These are phyloP conservation scores for Drosophila buzzatii DNA, from an alignment of 2,888 invertebrate species.

Conservation along the genomic window DNA sequence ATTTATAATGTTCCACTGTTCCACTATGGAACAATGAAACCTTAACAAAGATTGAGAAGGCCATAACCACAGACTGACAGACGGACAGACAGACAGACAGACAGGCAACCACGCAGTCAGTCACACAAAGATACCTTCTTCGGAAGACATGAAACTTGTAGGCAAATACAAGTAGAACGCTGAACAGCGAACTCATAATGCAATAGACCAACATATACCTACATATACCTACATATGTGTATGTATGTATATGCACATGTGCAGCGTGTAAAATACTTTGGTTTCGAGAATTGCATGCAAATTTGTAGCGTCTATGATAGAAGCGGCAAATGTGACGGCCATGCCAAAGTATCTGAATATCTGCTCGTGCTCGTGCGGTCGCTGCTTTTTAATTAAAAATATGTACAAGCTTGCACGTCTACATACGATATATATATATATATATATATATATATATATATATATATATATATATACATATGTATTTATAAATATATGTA, in stretches of 20 bases:
- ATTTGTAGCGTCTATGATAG: conserved; percentile 27
- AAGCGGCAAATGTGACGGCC: conserved; percentile 48
- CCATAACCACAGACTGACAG: neutral
- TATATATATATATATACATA: neutral
- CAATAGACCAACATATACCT: conserved; percentile 13
- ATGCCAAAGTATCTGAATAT: conserved; percentile 60
- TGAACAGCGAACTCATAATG: conserved; percentile 18
- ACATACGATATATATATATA: conserved; percentile 3
- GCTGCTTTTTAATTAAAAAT: conserved; percentile 71
- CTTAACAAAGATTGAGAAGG: neutral
- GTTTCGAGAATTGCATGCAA: conserved; percentile 23
- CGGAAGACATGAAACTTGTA: neutral
- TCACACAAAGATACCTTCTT: neutral
- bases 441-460: neutral
- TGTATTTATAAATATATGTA: neutral
- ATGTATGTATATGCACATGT: conserved; percentile 29
- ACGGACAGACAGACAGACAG: neutral
- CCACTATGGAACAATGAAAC: neutral
- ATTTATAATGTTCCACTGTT: neutral
- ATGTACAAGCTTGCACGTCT: conserved; percentile 21
- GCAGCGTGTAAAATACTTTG: conserved; percentile 46
- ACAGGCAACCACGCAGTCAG: neutral
- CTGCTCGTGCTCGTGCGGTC: conserved; percentile 30
- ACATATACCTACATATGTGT: neutral
- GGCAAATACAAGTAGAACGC: neutral